Conservation (phyloP, 2,888 invertebrate genomes). For the Lasioglossum lativentre region DNA sequence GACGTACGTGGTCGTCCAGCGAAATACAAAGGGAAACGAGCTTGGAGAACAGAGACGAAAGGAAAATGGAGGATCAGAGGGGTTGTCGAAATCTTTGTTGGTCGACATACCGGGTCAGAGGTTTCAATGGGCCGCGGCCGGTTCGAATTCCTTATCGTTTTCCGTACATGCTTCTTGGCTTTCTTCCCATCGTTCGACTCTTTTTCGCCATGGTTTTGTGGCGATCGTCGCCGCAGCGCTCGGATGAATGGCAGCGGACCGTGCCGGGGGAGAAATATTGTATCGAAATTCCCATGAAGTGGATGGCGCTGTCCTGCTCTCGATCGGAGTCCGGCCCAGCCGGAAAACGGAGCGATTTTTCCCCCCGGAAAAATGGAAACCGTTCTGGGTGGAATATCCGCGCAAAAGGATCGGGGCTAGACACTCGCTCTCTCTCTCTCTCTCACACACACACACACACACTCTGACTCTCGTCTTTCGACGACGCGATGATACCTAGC, state of each 20-base stretch:
- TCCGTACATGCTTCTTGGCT: constrained; percentile 71
- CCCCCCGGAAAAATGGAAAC: neutral
- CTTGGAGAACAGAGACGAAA: neutral
- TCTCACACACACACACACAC: no score
- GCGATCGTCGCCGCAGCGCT: constrained; percentile 54
- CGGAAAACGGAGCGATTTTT: constrained; percentile 13
- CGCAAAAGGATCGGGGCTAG: neutral
- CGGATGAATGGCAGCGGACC: neutral
- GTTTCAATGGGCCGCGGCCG: constrained; percentile 76
- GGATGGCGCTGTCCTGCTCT: neutral
- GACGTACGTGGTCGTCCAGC: neutral
- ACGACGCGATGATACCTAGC: constrained; percentile 1
- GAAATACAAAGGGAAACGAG: neutral
- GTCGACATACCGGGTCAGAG: constrained; percentile 79
- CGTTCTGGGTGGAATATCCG: neutral
- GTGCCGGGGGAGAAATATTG: constrained; percentile 11
- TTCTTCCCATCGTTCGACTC: constrained; percentile 68
- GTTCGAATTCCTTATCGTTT: constrained; percentile 77
- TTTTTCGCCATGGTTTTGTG: constrained; percentile 56
- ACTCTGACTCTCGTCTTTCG: neutral
- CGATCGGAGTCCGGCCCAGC: neutral
- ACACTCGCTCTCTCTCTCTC: neutral
- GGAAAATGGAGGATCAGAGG: neutral
- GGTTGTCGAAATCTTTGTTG: constrained; percentile 74
- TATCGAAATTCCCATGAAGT: constrained; percentile 3